Evolutionary conservation across 2,888 invertebrate genomes (phyloP).

Genomic region (Noctua pronuba): DNA sequence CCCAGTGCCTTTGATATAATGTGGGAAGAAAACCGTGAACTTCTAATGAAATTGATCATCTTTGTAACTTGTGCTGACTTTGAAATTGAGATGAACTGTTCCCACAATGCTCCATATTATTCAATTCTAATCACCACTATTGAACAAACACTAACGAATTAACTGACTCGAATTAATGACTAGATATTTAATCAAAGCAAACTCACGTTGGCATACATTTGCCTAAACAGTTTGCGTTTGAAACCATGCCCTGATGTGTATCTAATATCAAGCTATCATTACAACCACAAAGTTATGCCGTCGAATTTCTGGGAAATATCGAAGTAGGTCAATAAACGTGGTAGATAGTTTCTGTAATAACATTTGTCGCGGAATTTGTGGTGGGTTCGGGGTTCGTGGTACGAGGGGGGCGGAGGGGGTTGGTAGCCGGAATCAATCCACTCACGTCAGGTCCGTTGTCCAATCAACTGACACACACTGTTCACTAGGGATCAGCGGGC

Average conservation of each 20-base stretch:
- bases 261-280: conserved; percentile 67
- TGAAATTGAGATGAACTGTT: conserved; percentile 19
- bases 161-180: conserved; percentile 58
- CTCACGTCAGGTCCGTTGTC: conserved; percentile 87
- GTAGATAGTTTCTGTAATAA: conserved; percentile 85
- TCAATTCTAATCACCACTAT: conserved; percentile 51
- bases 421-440: conserved; percentile 85
- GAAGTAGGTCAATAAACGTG: conserved; percentile 81
- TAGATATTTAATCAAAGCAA: conserved; percentile 63
- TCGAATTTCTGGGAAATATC: conserved; percentile 71
- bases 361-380: conserved; percentile 83
- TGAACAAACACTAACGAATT: conserved; percentile 54
- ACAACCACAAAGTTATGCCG: conserved; percentile 67
- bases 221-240: conserved; percentile 61
- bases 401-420: conserved; percentile 55
- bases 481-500: conserved; percentile 84
- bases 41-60: conserved; percentile 61
- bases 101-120: conserved; percentile 34
- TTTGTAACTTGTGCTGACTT: conserved; percentile 44
- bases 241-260: conserved; percentile 62
- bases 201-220: conserved; percentile 61
- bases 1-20: conserved; percentile 25
- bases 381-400: conserved; percentile 59
- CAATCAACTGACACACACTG: conserved; percentile 88
- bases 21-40: conserved; percentile 35